Evolutionary conservation across 2,113 vertebrate genomes (phyloP), one percentile per base, ranked within the genome.

Genomic region (Pica pica): DNA sequence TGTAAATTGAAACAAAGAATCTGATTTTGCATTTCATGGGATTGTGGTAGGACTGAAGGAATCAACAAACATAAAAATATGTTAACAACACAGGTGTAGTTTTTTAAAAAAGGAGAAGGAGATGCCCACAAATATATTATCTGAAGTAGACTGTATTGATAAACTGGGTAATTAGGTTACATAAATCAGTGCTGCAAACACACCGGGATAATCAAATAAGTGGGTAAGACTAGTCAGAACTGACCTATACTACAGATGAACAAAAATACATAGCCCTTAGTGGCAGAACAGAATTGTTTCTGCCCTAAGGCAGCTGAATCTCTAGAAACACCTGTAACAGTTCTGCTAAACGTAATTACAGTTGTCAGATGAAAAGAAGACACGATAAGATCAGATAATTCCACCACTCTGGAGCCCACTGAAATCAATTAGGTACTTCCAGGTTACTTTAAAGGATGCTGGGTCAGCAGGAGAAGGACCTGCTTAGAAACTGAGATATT

Each of bases 1-100:
- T 76, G 46, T 94, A 94, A 94, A 90, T 93, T 89, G 88, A 97
- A 93, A 73, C 68, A 23, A 87, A 95, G 73, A 91, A 60, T 75
- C 64, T 79, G 30, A 81, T 81, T 82, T 56, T 84, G 18, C 77
- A 69, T 93, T 85, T 50, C 27, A 44, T 41, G 53, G 74, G 16
- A 82, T 50, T 60, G 11, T 55, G 69, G 64, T 41, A 91, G 55
- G 31, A 83, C 59, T 46, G 37, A 49, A 77, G 39, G 49, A 75
- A 30, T 19, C 13, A 53, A 20, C 9, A 61, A 39, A 39, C 55
- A 83, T 61, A 9, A 59, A 90, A 89, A 93, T 73, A 55, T 10
- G 1, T 73, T 24, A 2, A 27, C 52, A 94, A 67, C 47, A 59
- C 28, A 77, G 39, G 23, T 71, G 78, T 27, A 77, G 26, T 41